A percentile compares a stretch with the other conserved stretches of the same genome.
Evolutionary conservation across 2,113 vertebrate genomes (phyloP).

Genomic region (Calypte anna): DNA sequence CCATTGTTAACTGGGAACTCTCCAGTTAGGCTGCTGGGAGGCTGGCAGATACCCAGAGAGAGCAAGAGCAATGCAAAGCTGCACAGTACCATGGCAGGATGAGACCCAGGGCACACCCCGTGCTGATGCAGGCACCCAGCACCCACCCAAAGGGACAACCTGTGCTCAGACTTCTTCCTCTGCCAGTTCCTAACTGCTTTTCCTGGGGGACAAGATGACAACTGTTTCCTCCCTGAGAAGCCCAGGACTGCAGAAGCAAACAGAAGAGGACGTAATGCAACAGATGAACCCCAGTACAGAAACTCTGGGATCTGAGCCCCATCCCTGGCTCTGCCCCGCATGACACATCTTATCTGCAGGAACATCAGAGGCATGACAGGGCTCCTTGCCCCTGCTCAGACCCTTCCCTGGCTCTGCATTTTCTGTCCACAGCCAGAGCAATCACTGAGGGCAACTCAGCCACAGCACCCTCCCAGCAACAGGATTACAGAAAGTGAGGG

Average conservation of each 20-base stretch:
- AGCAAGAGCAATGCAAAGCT: neutral
- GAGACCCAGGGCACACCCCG: fast-evolving
- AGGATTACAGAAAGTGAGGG: neutral
- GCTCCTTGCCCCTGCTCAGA: neutral
- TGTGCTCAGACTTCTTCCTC: neutral
- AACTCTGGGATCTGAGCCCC: neutral
- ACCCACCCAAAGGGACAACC: neutral
- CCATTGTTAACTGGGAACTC: neutral
- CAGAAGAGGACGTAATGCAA: neutral
- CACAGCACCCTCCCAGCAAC: fast-evolving
- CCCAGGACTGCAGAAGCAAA: neutral
- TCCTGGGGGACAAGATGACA: neutral
- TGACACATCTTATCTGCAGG: neutral
- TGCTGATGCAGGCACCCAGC: neutral
- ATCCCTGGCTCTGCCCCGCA: neutral
- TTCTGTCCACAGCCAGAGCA: fast-evolving
- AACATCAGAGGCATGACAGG: neutral
- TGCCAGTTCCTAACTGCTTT: neutral
- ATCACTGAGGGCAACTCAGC: neutral
- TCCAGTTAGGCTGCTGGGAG: neutral
- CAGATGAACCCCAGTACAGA: neutral
- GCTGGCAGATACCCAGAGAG: neutral
- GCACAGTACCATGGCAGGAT: fast-evolving
- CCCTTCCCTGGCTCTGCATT: neutral
- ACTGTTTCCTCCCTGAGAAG: neutral